Evolutionary conservation across 2,888 invertebrate species (phyloP).

Genomic region (Cantharis rustica): DNA sequence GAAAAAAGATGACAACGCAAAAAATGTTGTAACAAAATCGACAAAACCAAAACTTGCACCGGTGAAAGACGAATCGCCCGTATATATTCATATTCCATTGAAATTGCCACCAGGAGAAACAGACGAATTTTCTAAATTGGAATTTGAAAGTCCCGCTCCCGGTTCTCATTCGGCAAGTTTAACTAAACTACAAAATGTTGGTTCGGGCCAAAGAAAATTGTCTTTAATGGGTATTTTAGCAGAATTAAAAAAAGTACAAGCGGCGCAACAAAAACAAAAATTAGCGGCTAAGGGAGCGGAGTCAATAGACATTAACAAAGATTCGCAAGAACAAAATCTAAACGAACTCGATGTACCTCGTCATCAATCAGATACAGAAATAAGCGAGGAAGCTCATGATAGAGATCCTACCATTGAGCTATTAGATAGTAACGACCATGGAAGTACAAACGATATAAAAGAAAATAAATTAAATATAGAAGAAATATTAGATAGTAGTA

Average conservation of each 20-base stretch:
- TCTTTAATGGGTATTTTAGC: constrained; percentile 21
- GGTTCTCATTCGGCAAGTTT: constrained; percentile 13
- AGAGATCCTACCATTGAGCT: constrained; percentile 4
- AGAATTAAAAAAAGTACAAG: constrained; percentile 18
- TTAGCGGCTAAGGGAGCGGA: background rate
- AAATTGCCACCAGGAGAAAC: constrained; percentile 52
- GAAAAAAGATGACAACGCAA: background rate
- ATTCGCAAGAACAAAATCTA: background rate
- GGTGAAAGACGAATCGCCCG: constrained; percentile 34
- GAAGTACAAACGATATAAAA: background rate
- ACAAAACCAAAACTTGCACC: background rate
- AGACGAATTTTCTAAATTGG: constrained; percentile 51
- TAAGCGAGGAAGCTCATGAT: background rate
- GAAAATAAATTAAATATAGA: constrained; percentile 17
- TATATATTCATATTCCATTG: constrained; percentile 54
- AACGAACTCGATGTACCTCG: background rate
- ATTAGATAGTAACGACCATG: constrained; percentile 5
- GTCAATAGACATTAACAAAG: background rate
- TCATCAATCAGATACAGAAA: background rate
- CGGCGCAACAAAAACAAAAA: constrained; percentile 4
- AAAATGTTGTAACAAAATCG: background rate
- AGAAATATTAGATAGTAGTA: constrained; percentile 8
- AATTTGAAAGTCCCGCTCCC: constrained; percentile 24
- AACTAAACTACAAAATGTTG: background rate
- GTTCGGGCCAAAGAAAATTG: constrained; percentile 11